These are phyloP conservation scores for Cryptomyrus ogoouensis DNA, from an alignment of 2,113 vertebrate genomes.

Conservation along the genomic window DNA sequence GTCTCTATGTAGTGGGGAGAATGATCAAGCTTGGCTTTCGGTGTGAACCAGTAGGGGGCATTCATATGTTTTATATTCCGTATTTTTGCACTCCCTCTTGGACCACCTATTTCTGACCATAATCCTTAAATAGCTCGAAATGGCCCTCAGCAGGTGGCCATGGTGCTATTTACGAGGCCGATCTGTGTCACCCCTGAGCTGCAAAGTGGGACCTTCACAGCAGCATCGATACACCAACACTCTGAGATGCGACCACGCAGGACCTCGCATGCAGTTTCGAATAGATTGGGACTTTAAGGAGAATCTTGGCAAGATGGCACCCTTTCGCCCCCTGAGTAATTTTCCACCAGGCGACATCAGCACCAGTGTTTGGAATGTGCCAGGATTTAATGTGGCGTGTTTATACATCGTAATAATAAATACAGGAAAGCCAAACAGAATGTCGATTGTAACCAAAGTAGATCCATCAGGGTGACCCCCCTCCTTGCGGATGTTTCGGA, in stretches of 20 bases:
- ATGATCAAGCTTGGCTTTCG: constrained; percentile 10
- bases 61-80: constrained; percentile 13
- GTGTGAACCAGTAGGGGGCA: background rate
- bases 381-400: background rate
- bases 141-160: constrained; percentile 38
- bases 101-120: constrained; percentile 25
- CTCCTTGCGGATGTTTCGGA: background rate
- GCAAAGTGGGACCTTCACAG: background rate
- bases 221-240: constrained; percentile 13
- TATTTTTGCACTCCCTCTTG: constrained; percentile 33
- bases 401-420: background rate
- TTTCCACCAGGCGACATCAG: background rate
- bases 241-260: background rate
- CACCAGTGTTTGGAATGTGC: background rate
- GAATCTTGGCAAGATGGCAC: background rate
- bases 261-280: background rate
- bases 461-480: background rate
- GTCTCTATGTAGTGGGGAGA: background rate
- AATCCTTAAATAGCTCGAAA: constrained; percentile 26
- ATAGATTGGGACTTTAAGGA: background rate
- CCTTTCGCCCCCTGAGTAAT: background rate
- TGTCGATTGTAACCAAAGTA: background rate
- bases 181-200: background rate
- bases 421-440: background rate
- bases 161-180: constrained; percentile 25